Evolutionary conservation across 2,888 invertebrate species (phyloP), one percentile per base, ranked within the genome.

Genomic region (Eristalis arbustorum): DNA sequence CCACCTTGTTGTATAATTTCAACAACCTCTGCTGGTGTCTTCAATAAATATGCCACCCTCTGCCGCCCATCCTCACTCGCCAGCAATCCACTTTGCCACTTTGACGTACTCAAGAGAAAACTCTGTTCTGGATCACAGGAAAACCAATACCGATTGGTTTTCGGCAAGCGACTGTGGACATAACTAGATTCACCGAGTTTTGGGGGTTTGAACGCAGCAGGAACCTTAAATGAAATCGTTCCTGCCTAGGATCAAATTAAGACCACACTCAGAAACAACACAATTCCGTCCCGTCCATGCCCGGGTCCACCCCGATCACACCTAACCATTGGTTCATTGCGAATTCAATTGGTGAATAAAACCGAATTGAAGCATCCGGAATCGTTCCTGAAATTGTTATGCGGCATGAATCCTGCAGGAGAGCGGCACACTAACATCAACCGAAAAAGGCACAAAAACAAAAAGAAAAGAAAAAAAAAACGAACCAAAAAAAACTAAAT

Each of bases 331-430:
- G 72, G 67, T 67, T 82, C 78, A 68, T 87, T 87, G 87, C 74
- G 71, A 87, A 83, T 78, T 78, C 87, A 87, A 87, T 87, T 78
- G 71, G 31, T 72, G 78, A 73, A 78, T 78, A 78, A 87, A 87
- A 71, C 77, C 67, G 78, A 79, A 75, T 69, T 82, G 82, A 73
- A 82, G 82, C 61, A 87, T 87, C 71, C 77, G 71, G 73, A 87
- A 87, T 82, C 78, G 85, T 63, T 79, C 78, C 18, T 59, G 66
- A 83, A 87, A 87, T 87, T 87, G 83, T 77, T 87, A 83, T 87
- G 82, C 83, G 78, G 83, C 78, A 83, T 72, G 83, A 82, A 82
- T 85, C 73, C 82, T 78, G 68, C 42, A 75, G 78, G 66, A 77
- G 57, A 77, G 57, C 57, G 6, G 18, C 49, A 49, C 49, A 49